A percentile compares a stretch with the other conserved stretches of the same genome.
Conservation (phyloP, 2,888 invertebrate species). For the Dicycla oo region DNA sequence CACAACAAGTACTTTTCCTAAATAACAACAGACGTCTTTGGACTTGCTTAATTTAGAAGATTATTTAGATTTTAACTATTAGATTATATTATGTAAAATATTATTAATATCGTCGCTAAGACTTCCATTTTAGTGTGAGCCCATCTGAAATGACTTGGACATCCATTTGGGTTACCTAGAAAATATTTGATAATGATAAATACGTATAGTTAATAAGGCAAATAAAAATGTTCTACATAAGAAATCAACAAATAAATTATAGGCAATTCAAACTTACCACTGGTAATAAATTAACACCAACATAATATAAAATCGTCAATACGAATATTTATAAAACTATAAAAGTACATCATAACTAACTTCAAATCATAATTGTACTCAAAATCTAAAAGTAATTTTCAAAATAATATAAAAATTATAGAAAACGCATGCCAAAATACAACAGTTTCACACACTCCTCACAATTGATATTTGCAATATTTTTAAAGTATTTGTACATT, state of each 20-base stretch:
- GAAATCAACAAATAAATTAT: slow-evolving; percentile 62
- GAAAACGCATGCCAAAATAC: slow-evolving; percentile 76
- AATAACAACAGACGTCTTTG: slow-evolving; percentile 87
- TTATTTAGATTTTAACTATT: slow-evolving; percentile 68
- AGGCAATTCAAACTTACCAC: slow-evolving; percentile 83
- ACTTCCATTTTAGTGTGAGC: slow-evolving; percentile 83
- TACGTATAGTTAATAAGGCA: slow-evolving; percentile 70
- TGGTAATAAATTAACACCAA: slow-evolving; percentile 85
- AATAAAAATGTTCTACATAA: slow-evolving; percentile 60
- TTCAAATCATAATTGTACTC: slow-evolving; percentile 62
- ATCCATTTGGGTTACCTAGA: slow-evolving; percentile 90
- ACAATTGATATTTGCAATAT: slow-evolving; percentile 73
- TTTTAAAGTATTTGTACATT: slow-evolving; percentile 67
- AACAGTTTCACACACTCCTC: slow-evolving; percentile 75
- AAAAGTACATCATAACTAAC: slow-evolving; percentile 60
- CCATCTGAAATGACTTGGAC: slow-evolving; percentile 86
- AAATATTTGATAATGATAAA: slow-evolving; percentile 85
- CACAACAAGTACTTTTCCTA: slow-evolving; percentile 86
- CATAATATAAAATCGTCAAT: slow-evolving; percentile 79
- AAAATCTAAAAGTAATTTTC: slow-evolving; percentile 48
- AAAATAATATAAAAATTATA: slow-evolving; percentile 66
- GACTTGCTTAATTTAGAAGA: slow-evolving; percentile 77
- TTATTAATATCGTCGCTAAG: slow-evolving; percentile 78
- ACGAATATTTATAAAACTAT: slow-evolving; percentile 58
- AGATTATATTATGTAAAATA: slow-evolving; percentile 71